These are phyloP conservation scores for Ceratotherium simum DNA, from an alignment of 2,113 vertebrate genomes.

Conservation along the genomic window DNA sequence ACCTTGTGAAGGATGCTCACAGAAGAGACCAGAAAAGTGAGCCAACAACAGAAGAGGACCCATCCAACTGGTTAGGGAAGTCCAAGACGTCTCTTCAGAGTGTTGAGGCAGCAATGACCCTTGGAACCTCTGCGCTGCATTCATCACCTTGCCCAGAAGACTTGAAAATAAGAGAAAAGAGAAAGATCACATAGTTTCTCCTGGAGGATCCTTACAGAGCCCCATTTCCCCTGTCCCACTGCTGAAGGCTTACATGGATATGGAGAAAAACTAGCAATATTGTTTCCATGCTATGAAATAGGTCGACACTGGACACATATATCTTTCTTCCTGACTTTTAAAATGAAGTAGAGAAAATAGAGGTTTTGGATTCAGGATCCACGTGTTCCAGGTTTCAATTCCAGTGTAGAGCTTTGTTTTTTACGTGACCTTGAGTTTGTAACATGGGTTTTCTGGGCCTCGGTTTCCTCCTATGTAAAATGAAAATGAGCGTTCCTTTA, in stretches of 20 bases:
- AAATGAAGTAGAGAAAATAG: background rate
- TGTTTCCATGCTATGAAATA: background rate
- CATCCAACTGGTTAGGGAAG: background rate
- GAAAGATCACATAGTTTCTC: background rate
- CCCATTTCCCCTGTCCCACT: background rate
- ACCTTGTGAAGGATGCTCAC: background rate
- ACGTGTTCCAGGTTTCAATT: background rate
- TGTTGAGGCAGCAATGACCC: fast-evolving
- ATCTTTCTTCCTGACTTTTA: background rate
- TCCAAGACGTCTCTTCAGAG: background rate
- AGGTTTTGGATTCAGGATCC: background rate
- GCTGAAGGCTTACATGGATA: background rate
- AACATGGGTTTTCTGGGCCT: background rate
- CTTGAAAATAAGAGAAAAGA: background rate
- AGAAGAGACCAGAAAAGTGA: slow-evolving; percentile 62
- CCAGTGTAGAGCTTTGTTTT: background rate
- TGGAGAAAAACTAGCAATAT: background rate
- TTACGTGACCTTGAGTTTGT: background rate
- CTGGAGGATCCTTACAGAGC: background rate
- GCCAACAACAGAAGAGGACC: background rate
- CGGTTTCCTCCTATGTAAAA: background rate
- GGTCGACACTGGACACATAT: background rate
- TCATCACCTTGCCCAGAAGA: background rate
- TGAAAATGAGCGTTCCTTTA: background rate
- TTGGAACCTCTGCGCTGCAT: background rate